Evolutionary conservation across 2,113 vertebrate genomes (phyloP).

Genomic region (Ceyx cyanopectus): DNA sequence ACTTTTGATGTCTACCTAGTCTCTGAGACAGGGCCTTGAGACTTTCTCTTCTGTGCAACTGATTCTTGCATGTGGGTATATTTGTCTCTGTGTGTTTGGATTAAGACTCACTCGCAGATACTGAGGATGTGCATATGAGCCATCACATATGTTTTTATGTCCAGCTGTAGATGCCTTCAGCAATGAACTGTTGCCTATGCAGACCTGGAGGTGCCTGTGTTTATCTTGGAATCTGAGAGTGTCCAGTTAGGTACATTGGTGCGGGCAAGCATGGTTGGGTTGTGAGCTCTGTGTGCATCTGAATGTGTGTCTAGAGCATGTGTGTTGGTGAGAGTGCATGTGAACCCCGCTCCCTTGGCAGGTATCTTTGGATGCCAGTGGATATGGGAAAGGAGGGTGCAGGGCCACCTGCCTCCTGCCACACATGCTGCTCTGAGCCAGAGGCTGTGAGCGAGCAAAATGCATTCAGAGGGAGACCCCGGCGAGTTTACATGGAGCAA

Average conservation of each 20-base stretch:
- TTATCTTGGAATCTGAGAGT: background rate
- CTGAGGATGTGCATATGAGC: background rate
- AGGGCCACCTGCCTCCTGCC: background rate
- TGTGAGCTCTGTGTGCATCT: background rate
- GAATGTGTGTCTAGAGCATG: background rate
- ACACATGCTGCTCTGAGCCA: background rate
- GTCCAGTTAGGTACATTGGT: background rate
- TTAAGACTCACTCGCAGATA: background rate
- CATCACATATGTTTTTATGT: background rate
- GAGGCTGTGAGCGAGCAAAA: background rate
- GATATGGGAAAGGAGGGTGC: background rate
- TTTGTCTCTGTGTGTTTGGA: background rate
- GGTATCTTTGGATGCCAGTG: background rate
- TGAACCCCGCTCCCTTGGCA: background rate
- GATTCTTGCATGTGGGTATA: background rate
- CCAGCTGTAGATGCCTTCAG: background rate
- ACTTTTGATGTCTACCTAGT: background rate
- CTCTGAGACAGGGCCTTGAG: background rate
- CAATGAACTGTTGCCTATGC: background rate
- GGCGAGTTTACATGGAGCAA: background rate
- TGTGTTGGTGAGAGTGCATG: rapidly evolving
- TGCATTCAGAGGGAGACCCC: background rate
- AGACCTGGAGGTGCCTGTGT: rapidly evolving
- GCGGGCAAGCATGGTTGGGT: background rate
- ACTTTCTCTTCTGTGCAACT: background rate